Percentiles rank a stretch among this genome's conserved stretches.
phyloP scores from a whole-genome alignment of 1,140 invertebrate species.

The Bombus picipes region DNA sequence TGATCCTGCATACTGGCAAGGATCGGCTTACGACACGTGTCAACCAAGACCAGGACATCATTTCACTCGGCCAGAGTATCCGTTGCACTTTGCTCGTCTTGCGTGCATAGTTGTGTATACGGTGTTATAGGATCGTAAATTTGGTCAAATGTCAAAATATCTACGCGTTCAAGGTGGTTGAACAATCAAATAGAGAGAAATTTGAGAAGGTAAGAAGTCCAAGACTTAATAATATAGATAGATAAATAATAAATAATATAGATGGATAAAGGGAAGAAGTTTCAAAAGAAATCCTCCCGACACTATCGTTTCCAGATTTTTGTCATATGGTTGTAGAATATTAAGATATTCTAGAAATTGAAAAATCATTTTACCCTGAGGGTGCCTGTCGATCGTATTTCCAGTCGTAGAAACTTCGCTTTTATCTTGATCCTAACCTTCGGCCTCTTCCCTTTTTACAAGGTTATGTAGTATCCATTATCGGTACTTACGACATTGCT shows the following conservation, averaged over 20 bases:
- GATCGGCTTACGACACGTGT: constrained; percentile 61
- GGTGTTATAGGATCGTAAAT: neutral
- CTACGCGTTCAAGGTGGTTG: neutral
- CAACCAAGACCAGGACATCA: constrained; percentile 52
- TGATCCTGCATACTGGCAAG: constrained; percentile 50
- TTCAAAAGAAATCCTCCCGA: too few species aligned
- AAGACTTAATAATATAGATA: too few species aligned
- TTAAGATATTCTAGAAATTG: too few species aligned
- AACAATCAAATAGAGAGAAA: neutral
- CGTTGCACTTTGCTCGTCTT: constrained; percentile 34
- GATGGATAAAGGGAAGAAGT: too few species aligned
- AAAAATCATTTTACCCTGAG: neutral
- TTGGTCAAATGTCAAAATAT: constrained; percentile 6
- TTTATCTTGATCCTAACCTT: neutral
- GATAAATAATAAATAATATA: too few species aligned
- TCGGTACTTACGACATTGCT: neutral
- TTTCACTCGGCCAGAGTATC: constrained; percentile 23
- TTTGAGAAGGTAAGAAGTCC: neutral
- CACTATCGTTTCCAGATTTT: too few species aligned
- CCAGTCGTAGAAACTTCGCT: neutral
- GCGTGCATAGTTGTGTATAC: neutral
- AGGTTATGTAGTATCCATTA: neutral
- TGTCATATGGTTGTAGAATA: too few species aligned
- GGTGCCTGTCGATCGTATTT: neutral
- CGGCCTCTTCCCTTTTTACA: neutral